Evolutionary conservation across 2,113 vertebrate genomes (phyloP), one percentile per base, ranked within the genome.

Genomic region (Halcyon malimbica): DNA sequence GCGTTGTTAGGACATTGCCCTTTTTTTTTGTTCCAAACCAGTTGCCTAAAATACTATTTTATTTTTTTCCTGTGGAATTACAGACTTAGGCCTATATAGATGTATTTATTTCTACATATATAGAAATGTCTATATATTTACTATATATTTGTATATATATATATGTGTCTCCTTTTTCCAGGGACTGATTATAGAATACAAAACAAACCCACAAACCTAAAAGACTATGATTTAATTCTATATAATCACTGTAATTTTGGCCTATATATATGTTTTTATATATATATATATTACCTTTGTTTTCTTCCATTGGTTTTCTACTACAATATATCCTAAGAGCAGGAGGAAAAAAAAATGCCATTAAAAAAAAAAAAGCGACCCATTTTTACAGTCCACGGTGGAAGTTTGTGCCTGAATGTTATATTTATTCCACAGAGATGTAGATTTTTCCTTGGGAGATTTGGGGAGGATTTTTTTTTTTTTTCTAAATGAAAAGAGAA

Each of bases 271-370:
- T 75, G 13, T 77, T 93, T 92, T 81, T 91, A 54, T 88, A 62
- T 83, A 88, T 67, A 74, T 80, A 69, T 86, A 60, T 91, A 73
- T 95, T 95, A 95, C 96, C 95, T 97, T 85, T 91, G 64, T 69
- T 92, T 89, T 93, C 81, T 70, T 96, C 90, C 94, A 74, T 60
- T 91, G 81, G 83, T 48, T 94, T 93, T 82, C 89, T 94, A 97
- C 89, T 94, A 93, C 28, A 92, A 26, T 42, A 33, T 50, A 75
- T 97, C 93, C 93, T 96, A 96, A 92, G 85, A 74, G 83, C 85
- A 82, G 81, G 57, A 94, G 83, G 77, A 78, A 76, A 85, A 92
- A 85, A 90, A 89, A 90, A 91, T 3, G 60, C 91, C 80, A 39
- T 74, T 33, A 28, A 46, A 41, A 64, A 51, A 33, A 76, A 73